Conservation (phyloP, 2,888 invertebrate genomes). For the Cyclophora albipunctata region DNA sequence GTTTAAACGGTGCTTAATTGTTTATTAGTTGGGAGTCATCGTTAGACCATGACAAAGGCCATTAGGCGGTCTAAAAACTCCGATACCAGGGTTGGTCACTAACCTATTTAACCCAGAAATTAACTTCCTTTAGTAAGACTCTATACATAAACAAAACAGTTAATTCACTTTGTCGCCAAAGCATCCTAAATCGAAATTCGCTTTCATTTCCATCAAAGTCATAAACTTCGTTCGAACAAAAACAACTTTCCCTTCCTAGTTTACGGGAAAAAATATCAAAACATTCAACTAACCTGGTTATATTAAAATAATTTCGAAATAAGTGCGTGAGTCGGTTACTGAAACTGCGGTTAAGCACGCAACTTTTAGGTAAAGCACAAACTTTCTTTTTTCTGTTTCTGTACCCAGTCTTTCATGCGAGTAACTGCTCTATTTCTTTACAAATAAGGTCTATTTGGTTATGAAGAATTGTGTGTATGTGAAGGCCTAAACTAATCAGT, state of each 20-base stretch:
- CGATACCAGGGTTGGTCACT: too few species aligned
- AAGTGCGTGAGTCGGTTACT: constrained; percentile 62
- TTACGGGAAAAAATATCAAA: constrained; percentile 47
- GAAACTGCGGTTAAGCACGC: constrained; percentile 59
- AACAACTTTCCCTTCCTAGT: constrained; percentile 26
- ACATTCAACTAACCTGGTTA: constrained; percentile 62
- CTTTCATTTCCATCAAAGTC: background rate
- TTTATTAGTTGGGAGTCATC: too few species aligned
- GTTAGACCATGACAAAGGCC: too few species aligned
- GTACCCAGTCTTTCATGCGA: constrained; percentile 18
- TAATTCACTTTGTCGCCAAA: too few species aligned
- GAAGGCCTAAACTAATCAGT: constrained; percentile 51
- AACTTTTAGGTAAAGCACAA: constrained; percentile 32
- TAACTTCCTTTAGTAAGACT: too few species aligned
- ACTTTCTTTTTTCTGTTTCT: constrained; percentile 28
- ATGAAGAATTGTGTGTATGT: constrained; percentile 16
- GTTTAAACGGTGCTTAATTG: too few species aligned
- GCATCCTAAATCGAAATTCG: too few species aligned
- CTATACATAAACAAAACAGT: too few species aligned
- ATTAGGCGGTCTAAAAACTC: too few species aligned
- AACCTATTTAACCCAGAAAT: too few species aligned
- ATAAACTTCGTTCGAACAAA: constrained; percentile 6
- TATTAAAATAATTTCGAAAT: constrained; percentile 69
- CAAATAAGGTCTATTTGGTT: constrained; percentile 11
- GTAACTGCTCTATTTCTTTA: constrained; percentile 21